Conservation (phyloP, 2,113 vertebrate genomes). For the Sceloporus tristichus region DNA sequence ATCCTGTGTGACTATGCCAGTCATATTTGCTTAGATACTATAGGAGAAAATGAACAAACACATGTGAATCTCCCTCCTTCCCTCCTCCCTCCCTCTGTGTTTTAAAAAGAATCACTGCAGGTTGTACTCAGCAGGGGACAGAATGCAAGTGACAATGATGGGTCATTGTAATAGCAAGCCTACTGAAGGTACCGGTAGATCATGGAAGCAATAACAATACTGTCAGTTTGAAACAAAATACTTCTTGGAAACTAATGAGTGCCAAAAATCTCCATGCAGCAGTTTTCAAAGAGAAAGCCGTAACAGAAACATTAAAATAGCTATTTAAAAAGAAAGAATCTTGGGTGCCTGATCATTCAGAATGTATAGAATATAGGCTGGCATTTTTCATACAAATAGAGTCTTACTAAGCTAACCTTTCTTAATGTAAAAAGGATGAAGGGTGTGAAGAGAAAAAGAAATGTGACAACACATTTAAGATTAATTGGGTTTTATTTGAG, state of each 20-base stretch:
- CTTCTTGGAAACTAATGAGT: constrained; percentile 15
- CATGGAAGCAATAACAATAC: background rate
- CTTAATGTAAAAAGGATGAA: background rate
- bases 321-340: background rate
- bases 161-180: constrained; percentile 5
- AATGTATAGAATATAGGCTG: background rate
- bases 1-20: background rate
- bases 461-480: too few species aligned
- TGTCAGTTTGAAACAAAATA: constrained; percentile 2
- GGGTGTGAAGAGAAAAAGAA: too few species aligned
- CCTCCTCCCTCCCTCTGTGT: background rate
- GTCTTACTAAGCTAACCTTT: background rate
- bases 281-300: constrained; percentile 10
- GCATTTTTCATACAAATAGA: background rate
- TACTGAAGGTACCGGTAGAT: background rate
- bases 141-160: background rate
- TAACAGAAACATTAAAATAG: background rate
- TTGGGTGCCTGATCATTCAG: background rate
- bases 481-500: too few species aligned
- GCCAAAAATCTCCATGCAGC: constrained; percentile 1
- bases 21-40: background rate
- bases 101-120: background rate
- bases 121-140: background rate
- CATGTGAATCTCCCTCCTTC: background rate
- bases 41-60: background rate